phyloP scores from a whole-genome alignment of 2,113 vertebrate genomes.

The Rutilus rutilus region DNA sequence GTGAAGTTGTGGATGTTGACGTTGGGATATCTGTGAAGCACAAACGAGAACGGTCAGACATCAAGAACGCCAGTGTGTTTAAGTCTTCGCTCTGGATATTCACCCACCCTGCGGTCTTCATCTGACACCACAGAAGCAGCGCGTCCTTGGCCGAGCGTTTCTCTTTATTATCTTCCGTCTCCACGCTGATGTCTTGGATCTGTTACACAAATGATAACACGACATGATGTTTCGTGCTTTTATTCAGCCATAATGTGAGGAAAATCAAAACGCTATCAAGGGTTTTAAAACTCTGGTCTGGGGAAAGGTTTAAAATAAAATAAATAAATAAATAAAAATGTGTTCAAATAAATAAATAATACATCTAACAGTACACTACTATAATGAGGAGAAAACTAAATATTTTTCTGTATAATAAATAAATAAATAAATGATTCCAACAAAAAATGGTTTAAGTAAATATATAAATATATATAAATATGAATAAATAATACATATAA shows the following conservation, averaged over 20 bases:
- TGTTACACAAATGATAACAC: constrained; percentile 60
- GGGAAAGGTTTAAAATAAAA: no score
- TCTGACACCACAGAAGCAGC: constrained; percentile 96
- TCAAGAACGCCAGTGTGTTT: background rate
- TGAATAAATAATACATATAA: background rate
- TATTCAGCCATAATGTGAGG: background rate
- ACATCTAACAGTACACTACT: background rate
- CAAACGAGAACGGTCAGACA: background rate
- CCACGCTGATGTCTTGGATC: constrained; percentile 98
- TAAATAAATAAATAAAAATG: background rate
- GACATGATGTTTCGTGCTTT: background rate
- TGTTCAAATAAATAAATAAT: background rate
- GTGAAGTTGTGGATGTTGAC: constrained; percentile 98
- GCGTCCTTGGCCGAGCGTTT: constrained; percentile 96
- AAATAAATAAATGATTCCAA: background rate
- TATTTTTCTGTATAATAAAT: background rate
- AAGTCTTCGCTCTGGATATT: background rate
- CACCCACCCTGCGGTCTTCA: constrained; percentile 97
- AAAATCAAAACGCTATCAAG: background rate
- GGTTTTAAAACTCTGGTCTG: background rate
- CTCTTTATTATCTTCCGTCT: constrained; percentile 97
- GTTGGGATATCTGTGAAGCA: constrained; percentile 85
- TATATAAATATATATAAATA: background rate
- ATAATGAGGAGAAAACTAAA: background rate
- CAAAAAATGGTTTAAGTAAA: background rate